A percentile compares a stretch with the other conserved stretches of the same genome.
Evolutionary conservation across 2,113 vertebrate genomes (phyloP).

Genomic region (Macaca mulatta): DNA sequence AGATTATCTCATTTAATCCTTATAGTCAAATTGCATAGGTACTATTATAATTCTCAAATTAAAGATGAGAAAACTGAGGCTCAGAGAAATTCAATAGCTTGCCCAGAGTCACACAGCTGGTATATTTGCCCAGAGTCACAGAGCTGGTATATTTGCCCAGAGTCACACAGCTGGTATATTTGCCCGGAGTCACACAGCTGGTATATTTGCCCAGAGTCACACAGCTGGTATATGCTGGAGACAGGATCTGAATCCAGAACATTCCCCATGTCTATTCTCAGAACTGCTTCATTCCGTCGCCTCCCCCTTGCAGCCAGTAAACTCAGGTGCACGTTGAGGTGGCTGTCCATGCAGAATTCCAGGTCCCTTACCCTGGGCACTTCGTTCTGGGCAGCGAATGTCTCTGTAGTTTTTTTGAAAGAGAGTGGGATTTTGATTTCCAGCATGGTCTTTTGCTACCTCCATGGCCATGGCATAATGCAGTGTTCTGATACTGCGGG

Average conservation of each 20-base stretch:
- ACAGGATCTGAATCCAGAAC: background rate
- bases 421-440: background rate
- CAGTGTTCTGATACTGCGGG: background rate
- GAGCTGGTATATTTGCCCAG: background rate
- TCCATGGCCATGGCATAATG: background rate
- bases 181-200: no score
- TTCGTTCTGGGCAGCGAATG: background rate
- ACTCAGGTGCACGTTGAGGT: background rate
- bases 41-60: background rate
- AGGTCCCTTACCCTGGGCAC: background rate
- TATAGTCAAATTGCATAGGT: background rate
- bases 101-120: background rate
- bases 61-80: background rate
- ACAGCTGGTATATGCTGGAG: background rate
- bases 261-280: background rate
- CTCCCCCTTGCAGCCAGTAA: background rate
- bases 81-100: background rate
- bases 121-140: background rate
- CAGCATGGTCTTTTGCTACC: background rate
- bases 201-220: background rate
- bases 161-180: background rate
- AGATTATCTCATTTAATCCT: background rate
- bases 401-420: background rate
- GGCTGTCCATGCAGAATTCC: background rate
- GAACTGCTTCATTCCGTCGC: rapidly evolving